These are phyloP conservation scores for Ormia ochracea DNA, from an alignment of 2,888 invertebrate genomes.

Conservation along the genomic window DNA sequence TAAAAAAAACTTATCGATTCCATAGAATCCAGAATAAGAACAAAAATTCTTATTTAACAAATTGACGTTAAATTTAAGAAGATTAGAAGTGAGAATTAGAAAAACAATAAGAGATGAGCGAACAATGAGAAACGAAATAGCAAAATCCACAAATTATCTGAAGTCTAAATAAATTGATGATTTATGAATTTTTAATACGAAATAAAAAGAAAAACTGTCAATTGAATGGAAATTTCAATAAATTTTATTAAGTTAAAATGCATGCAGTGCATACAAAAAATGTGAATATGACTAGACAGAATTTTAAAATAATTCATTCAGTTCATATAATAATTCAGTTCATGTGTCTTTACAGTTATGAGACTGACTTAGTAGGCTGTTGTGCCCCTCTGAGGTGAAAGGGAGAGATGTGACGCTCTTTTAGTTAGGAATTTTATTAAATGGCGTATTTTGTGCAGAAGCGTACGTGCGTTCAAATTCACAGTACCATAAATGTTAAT, in stretches of 20 bases:
- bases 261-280: background rate
- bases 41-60: conserved; percentile 21
- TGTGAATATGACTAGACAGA: background rate
- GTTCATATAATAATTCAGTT: background rate
- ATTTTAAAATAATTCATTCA: conserved; percentile 8
- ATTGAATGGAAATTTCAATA: conserved; percentile 33
- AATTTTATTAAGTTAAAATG: conserved; percentile 15
- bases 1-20: background rate
- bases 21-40: background rate
- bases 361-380: too few species aligned
- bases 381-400: too few species aligned
- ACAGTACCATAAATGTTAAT: too few species aligned
- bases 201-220: conserved; percentile 19
- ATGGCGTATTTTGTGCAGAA: too few species aligned
- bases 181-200: conserved; percentile 21
- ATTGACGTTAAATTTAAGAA: conserved; percentile 46
- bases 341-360: too few species aligned
- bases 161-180: conserved; percentile 42
- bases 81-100: conserved; percentile 28
- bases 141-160: conserved; percentile 33
- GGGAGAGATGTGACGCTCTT: too few species aligned
- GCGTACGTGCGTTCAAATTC: too few species aligned
- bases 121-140: background rate
- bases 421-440: too few species aligned
- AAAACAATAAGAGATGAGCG: background rate